Conservation (phyloP, 1,140 invertebrate species). For the Drosophila micromelanica region DNA sequence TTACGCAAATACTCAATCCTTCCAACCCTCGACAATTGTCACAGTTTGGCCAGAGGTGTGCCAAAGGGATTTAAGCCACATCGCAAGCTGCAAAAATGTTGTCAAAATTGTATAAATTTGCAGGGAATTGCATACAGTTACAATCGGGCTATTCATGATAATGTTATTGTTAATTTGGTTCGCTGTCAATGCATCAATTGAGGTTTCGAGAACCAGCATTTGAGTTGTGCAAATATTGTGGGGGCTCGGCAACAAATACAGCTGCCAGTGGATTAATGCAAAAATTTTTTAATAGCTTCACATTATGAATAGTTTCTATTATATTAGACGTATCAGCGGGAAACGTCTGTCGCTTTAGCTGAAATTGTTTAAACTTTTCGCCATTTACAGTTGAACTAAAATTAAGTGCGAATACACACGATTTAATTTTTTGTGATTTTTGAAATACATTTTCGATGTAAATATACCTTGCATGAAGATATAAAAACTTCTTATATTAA, state of each 20-base stretch:
- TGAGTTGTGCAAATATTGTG: constrained; percentile 43
- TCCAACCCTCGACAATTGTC: constrained; percentile 30
- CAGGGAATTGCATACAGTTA: constrained; percentile 40
- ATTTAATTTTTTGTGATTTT: no score
- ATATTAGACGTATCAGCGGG: not conserved
- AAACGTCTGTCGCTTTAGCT: constrained; percentile 15
- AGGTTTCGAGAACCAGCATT: constrained; percentile 7
- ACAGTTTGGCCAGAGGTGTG: constrained; percentile 17
- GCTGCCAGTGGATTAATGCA: constrained; percentile 45
- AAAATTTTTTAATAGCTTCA: constrained; percentile 14
- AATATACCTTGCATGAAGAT: no score
- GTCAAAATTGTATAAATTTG: constrained; percentile 54
- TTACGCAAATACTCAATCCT: constrained; percentile 60
- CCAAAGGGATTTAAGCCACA: constrained; percentile 13
- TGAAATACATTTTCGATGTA: no score
- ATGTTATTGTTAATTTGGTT: constrained; percentile 19
- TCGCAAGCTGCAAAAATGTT: constrained; percentile 68
- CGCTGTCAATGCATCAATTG: constrained; percentile 47
- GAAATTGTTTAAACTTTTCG: not conserved
- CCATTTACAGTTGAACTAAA: no score
- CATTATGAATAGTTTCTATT: constrained; percentile 9
- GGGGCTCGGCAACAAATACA: constrained; percentile 54
- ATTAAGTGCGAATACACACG: no score
- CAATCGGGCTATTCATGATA: constrained; percentile 3
- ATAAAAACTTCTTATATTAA: no score